Base-by-base conservation (phyloP, 1,140 invertebrate genomes). In the Cherax quadricarinatus region DNA sequence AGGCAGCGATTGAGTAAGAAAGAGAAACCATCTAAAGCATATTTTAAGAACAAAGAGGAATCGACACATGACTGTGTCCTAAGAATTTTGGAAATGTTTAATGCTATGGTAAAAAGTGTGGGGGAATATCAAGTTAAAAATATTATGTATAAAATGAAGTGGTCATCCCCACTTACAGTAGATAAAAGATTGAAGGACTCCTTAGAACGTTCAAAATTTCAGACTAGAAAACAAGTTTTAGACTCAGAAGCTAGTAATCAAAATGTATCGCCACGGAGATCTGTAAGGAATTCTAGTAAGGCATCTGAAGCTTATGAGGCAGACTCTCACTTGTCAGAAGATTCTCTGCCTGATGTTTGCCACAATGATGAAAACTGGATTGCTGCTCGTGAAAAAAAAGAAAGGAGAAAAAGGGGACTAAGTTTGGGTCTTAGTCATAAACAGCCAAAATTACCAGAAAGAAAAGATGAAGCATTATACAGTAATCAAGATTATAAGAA, bases 31-130 rank as follows among this genome's bases (percentile, higher is more conserved):
- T 75, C 70, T 21, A 24, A 75, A 12, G 70, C 70, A 9, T 75
- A 75, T 12, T 75, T 75, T 30, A 75, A 12, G 12, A 75, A 30
- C n/a, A 75, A 3, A 7, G 30, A 75, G 12, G 70, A 75, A n/a
- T 30, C n/a, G 9, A 5, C 70, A 75, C 5, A 30, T 9, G 70
- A 30, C 30, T 75, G 70, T 75, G 70, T 30, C 30, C 30, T 30
- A 75, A 75, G 70, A 75, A 75, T 75, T 75, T 30, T 75, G 70
- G 30, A 75, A 6, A 75, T 75, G 70, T 30, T 75, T 75, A 21
- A 75, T 30, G n/a, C 16, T 30, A 75, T 75, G 70, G 30, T 75
- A n/a, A 75, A 30, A 75, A 75, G 70, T 7, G 21, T 75, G 9
- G 70, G 9, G 70, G 24, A 75, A 30, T 21, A 75, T 75, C 70